A percentile compares a stretch with the other conserved stretches of the same genome.
These are phyloP conservation scores for Eubasilissa splendida DNA, from an alignment of 2,888 invertebrate genomes.

Conservation along the genomic window DNA sequence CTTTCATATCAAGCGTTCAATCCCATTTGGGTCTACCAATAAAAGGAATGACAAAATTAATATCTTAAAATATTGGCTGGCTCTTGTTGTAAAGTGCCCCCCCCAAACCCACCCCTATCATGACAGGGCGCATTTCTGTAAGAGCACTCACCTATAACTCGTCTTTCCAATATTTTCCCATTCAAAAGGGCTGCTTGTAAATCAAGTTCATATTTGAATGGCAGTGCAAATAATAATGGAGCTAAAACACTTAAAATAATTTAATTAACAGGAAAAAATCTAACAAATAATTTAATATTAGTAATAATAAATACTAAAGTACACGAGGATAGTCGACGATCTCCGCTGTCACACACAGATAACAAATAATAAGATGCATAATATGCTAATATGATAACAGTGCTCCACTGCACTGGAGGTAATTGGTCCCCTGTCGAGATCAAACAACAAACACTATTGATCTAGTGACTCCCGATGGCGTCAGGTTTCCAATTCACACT, in stretches of 20 bases:
- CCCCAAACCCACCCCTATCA: not conserved
- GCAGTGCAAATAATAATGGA: not conserved
- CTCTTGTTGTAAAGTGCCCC: conserved; percentile 15
- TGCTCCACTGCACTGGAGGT: too few relatives aligned
- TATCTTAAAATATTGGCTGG: conserved; percentile 36
- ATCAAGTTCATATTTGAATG: not conserved
- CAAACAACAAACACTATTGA: too few relatives aligned
- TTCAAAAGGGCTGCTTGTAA: conserved; percentile 19
- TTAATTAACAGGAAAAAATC: too few relatives aligned
- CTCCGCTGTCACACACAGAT: too few relatives aligned
- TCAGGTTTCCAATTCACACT: too few relatives aligned
- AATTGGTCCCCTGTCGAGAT: too few relatives aligned
- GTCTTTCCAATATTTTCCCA: conserved; percentile 25
- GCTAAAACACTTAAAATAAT: not conserved
- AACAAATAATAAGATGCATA: too few relatives aligned
- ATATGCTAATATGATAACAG: too few relatives aligned
- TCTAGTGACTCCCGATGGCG: too few relatives aligned
- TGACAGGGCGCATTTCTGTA: conserved; percentile 17
- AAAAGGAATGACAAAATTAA: conserved; percentile 13
- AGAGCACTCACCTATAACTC: conserved; percentile 31
- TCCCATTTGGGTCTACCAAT: conserved; percentile 18
- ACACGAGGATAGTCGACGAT: too few relatives aligned
- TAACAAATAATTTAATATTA: too few relatives aligned
- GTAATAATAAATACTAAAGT: too few relatives aligned
- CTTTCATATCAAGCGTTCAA: not conserved